Evolutionary conservation across 2,888 invertebrate genomes (phyloP), one percentile per base, ranked within the genome.

Genomic region (Drosophila aldrichi): DNA sequence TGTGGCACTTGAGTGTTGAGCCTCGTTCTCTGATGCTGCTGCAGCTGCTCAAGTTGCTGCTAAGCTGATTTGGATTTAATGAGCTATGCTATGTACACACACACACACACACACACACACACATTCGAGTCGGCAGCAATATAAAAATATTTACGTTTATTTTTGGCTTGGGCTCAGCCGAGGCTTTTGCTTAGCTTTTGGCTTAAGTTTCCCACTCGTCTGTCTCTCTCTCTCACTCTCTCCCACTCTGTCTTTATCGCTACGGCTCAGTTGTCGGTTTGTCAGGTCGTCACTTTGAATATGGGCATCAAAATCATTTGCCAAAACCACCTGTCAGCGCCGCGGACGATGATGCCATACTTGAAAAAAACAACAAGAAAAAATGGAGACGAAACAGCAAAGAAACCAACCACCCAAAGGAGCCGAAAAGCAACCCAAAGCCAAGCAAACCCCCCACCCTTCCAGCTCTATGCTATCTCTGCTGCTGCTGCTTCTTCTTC

Each of bases 21-120:
- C 34, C 20, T 38, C 52, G 34, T 52, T 6, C 52, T 22, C 16
- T 22, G 67, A 66, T 64, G 48, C 46, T 38, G 62, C 38, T 38
- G 38, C 32, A 34, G 64, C 16, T 51, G 71, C 64, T 76, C 68
- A 68, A 74, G 71, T 69, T 75, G 71, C 62, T 65, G 65, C 77
- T 81, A 87, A 88, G 86, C 86, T 87, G 86, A 84, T 87, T 87
- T 87, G 79, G 74, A 81, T 84, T 84, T 87, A 88, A 88, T 87
- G 86, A 88, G 89, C 84, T 86, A 75, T 74, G 73, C 32, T 77
- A 77, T 81, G 66, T 29, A 40, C 46, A 62, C 62, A 63, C 29
- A 60, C 46, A 59, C 29, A 60, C 64, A 32, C 29, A 48, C 12
- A 48, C 29, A 29, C 29, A n/a, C 6, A 55, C 36, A 29, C 34